Conservation (phyloP, 2,113 vertebrate species). For the Rhinopithecus roxellana region DNA sequence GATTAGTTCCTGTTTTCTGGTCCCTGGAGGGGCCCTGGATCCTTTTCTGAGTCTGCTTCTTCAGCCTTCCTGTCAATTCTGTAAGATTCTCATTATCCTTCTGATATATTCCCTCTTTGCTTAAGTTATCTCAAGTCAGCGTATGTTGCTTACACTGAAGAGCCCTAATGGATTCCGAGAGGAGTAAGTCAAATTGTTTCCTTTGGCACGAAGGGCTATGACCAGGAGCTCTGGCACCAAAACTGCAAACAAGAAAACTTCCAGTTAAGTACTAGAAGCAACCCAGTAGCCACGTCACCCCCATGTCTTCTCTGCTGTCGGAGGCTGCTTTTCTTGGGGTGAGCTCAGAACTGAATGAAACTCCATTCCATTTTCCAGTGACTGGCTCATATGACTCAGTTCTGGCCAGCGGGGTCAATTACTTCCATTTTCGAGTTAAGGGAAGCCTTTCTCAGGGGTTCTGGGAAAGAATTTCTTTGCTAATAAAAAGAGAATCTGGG, state of each 20-base stretch:
- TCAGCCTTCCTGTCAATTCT: background rate
- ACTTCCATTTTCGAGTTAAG: background rate
- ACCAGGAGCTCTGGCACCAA: background rate
- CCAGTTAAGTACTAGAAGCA: background rate
- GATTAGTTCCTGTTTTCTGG: background rate
- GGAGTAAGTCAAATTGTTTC: background rate
- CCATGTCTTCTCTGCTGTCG: background rate
- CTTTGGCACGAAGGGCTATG: background rate
- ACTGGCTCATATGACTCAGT: background rate
- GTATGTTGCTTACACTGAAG: background rate
- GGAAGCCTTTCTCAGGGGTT: background rate
- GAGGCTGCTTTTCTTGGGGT: background rate
- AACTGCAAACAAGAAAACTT: background rate
- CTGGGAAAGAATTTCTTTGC: background rate
- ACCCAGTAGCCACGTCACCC: background rate
- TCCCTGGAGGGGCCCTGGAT: background rate
- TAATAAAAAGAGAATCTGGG: background rate
- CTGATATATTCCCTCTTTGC: background rate
- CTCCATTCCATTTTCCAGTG: background rate
- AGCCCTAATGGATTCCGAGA: background rate
- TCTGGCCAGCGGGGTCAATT: background rate
- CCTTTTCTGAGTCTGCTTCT: background rate
- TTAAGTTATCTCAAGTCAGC: background rate
- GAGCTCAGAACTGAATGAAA: background rate
- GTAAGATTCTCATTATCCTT: background rate